phyloP scores from a whole-genome alignment of 2,113 vertebrate genomes.

The Sinocyclocheilus rhinocerous region DNA sequence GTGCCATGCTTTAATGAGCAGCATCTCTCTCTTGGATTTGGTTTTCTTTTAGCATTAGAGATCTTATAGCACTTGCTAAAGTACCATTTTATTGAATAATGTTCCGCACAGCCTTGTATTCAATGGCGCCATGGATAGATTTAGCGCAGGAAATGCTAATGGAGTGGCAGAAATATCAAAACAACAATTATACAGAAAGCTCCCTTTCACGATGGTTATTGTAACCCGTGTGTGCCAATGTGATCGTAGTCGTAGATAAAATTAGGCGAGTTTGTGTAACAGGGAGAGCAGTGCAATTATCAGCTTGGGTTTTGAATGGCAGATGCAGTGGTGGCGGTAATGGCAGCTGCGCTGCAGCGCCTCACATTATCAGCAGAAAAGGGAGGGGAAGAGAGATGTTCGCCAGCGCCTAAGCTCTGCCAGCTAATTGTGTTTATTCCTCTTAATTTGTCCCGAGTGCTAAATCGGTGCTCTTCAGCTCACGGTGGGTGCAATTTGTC shows the following conservation, averaged over 20 bases:
- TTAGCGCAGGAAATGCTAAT: slow-evolving; percentile 14
- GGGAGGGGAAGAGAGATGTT: slow-evolving; percentile 58
- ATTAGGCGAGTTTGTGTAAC: slow-evolving; percentile 65
- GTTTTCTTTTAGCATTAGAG: background rate
- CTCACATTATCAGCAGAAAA: slow-evolving; percentile 40
- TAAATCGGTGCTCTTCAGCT: slow-evolving; percentile 74
- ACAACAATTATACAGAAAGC: slow-evolving; percentile 40
- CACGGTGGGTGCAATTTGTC: slow-evolving; percentile 71
- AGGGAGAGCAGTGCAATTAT: slow-evolving; percentile 73
- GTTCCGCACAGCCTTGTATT: background rate
- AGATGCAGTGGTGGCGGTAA: slow-evolving; percentile 60
- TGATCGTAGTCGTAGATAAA: slow-evolving; percentile 62
- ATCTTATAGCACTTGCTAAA: background rate
- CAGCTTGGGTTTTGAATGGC: slow-evolving; percentile 64
- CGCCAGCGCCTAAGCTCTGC: slow-evolving; percentile 62
- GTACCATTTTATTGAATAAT: background rate
- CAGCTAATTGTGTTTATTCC: slow-evolving; percentile 78
- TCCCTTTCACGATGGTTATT: slow-evolving; percentile 33
- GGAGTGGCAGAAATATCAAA: slow-evolving; percentile 42
- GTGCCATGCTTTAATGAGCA: background rate
- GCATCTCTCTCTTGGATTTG: background rate
- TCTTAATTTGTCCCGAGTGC: slow-evolving; percentile 79
- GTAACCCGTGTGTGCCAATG: slow-evolving; percentile 30
- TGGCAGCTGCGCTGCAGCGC: slow-evolving; percentile 64
- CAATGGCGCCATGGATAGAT: background rate